phyloP scores from a whole-genome alignment of 1,140 invertebrate genomes.

The Drosophila biarmipes region DNA sequence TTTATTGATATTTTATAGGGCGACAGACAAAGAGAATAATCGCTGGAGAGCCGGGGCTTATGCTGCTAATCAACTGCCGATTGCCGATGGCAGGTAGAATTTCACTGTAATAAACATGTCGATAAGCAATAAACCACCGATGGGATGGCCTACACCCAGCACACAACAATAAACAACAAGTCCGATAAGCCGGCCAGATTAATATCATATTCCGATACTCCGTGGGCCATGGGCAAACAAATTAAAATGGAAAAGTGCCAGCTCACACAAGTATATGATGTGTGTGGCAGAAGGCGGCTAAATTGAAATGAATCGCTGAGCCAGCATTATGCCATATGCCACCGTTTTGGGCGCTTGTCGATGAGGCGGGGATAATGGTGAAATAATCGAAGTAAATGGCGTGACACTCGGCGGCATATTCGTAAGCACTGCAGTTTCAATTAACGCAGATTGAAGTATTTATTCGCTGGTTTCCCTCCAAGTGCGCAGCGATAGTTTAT shows the following conservation, averaged over 20 bases:
- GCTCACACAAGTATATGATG: constrained; percentile 5
- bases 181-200: constrained; percentile 62
- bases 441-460: constrained; percentile 25
- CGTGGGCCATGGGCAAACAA: constrained; percentile 43
- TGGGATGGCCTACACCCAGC: constrained; percentile 9
- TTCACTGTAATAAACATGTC: constrained; percentile 57
- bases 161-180: constrained; percentile 56
- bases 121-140: constrained; percentile 57
- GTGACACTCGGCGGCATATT: constrained; percentile 21
- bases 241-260: constrained; percentile 58
- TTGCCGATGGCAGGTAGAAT: constrained; percentile 41
- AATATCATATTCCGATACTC: constrained; percentile 44
- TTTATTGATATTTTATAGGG: constrained; percentile 63
- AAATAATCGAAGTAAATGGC: constrained; percentile 44
- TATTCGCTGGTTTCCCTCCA: constrained; percentile 1
- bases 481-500: constrained; percentile 7
- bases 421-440: constrained; percentile 17
- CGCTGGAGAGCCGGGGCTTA: constrained; percentile 22
- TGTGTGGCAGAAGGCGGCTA: constrained; percentile 11
- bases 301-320: constrained; percentile 57
- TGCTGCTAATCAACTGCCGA: constrained; percentile 66
- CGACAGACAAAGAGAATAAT: constrained; percentile 19
- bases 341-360: neutral
- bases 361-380: constrained; percentile 4
- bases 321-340: constrained; percentile 35